Base-by-base conservation (phyloP, 2,888 invertebrate species). In the Napeogenes inachia region DNA sequence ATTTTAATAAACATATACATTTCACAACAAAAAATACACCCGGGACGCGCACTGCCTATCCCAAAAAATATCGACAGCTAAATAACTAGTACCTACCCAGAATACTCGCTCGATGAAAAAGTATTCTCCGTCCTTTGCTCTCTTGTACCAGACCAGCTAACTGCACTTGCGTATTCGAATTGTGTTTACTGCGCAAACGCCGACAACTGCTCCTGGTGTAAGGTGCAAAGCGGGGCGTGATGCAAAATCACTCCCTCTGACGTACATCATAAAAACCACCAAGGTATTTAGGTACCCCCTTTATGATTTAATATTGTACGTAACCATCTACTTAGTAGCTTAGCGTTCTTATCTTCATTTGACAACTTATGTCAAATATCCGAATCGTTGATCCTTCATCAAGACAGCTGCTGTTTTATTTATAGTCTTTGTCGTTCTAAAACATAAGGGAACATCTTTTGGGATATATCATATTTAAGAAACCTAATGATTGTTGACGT, bases 31-130 rank as follows among this genome's bases (percentile, higher is more conserved):
- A 75, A 69, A 66, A 75, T 71, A 73, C 77, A 72, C 73, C 76
- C 72, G 76, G 76, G 76, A 75, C 73, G 76, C 74, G 76, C 76
- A 80, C 72, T 50, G 82, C 82, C 87, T 84, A 84, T 83, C 87
- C 87, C 87, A 82, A 82, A 85, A 85, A 87, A 85, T 87, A 88
- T 89, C 87, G 88, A 89, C 84, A 81, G 69, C 72, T 73, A 76
- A 73, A 79, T 82, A 82, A 81, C 74, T 82, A 83, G 78, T 82
- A 83, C 85, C 75, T 84, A 85, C 80, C 78, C 74, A 70, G 73
- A 77, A 70, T 75, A 76, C 70, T 75, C 82, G 80, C 77, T 83
- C 87, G 80, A 85, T 81, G 79, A 77, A 69, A 71, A 66, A 73
- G 70, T 76, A 84, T 87, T 79, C 72, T 78, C 88, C 71, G 80